Percentiles rank a stretch among this genome's conserved stretches.
phyloP scores from a whole-genome alignment of 1,140 invertebrate species.

The Amyelois transitella region DNA sequence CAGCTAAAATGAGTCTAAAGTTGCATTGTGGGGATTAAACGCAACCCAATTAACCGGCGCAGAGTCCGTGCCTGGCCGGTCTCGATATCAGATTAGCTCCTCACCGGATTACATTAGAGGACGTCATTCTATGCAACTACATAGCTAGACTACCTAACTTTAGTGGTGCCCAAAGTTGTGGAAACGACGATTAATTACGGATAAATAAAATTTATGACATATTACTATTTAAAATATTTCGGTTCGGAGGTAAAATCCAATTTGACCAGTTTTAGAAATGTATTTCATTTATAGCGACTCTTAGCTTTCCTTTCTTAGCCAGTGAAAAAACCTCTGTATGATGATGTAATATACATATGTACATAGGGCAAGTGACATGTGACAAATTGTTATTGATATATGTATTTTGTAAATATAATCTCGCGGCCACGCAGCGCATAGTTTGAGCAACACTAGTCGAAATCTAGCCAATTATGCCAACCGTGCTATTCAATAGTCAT shows the following conservation, averaged over 20 bases:
- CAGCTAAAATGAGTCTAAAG: conserved; percentile 55
- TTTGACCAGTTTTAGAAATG: no score
- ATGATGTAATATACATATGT: no score
- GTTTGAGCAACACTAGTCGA: not conserved
- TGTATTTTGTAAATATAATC: no score
- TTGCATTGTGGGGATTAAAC: conserved; percentile 66
- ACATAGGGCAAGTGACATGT: no score
- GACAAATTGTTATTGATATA: no score
- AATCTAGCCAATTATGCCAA: conserved; percentile 45
- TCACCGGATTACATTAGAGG: conserved; percentile 63
- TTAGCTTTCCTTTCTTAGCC: no score
- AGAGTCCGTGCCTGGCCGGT: conserved; percentile 49
- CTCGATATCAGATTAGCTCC: conserved; percentile 67
- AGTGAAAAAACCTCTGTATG: no score
- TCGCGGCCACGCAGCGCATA: not conserved
- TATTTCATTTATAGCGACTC: no score
- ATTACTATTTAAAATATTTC: no score
- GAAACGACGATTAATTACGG: not conserved
- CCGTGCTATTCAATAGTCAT: conserved; percentile 50
- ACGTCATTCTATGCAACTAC: conserved; percentile 34
- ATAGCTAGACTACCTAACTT: not conserved
- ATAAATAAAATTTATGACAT: no score
- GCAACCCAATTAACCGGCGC: conserved; percentile 63
- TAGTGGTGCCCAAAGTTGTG: not conserved
- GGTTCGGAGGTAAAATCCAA: no score